phyloP scores from a whole-genome alignment of 37 sponge, comb jelly and placozoan species.

The Corticium candelabrum region DNA sequence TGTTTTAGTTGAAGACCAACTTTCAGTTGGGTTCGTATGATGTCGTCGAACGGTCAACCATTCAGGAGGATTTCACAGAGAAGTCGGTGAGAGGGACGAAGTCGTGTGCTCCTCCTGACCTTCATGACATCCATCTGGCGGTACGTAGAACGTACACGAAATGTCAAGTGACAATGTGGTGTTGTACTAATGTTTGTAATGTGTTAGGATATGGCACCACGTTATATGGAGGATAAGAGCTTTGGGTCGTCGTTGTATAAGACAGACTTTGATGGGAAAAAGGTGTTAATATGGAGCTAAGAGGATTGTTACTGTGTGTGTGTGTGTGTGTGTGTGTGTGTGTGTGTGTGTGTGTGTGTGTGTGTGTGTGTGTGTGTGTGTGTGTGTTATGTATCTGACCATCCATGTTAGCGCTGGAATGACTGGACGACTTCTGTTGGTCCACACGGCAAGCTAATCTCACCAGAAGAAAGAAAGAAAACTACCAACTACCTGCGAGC shows the following conservation, averaged over 20 bases:
- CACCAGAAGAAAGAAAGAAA: constrained; percentile 21
- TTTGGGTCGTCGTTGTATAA: constrained; percentile 29
- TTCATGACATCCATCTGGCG: constrained; percentile 20
- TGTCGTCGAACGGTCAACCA: not conserved
- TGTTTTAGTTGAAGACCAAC: not conserved
- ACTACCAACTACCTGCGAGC: constrained; percentile 44
- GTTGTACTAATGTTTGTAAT: not conserved
- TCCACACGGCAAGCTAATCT: not conserved
- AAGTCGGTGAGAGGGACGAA: not conserved
- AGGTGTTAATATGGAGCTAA: constrained; percentile 19
- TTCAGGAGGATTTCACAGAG: not conserved
- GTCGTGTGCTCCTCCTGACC: not conserved
- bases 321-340: constrained; percentile 5
- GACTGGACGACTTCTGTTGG: not conserved
- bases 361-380: constrained; percentile 8
- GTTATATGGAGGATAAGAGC: constrained; percentile 26
- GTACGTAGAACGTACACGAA: constrained; percentile 17
- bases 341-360: constrained; percentile 5
- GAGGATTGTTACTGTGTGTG: not conserved
- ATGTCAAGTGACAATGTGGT: not conserved
- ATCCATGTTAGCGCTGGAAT: not conserved
- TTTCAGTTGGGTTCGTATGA: not conserved
- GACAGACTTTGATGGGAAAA: constrained; percentile 40
- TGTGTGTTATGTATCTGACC: constrained; percentile 2
- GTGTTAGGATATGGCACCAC: constrained; percentile 30